Evolutionary conservation across 2,888 invertebrate species (phyloP), one percentile per base, ranked within the genome.

Genomic region (Drosophila gaucha): DNA sequence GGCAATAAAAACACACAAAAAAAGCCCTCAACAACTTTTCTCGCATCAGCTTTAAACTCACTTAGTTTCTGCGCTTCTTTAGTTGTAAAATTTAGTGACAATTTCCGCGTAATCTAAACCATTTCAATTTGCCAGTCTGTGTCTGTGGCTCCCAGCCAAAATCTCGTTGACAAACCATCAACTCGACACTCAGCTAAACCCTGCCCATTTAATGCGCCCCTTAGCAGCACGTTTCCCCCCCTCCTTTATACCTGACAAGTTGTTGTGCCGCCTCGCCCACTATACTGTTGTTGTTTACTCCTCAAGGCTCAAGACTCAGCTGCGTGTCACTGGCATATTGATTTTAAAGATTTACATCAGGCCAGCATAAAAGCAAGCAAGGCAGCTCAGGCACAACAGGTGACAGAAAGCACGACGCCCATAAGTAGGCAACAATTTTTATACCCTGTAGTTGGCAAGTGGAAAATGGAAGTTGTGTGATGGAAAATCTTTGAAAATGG

Each of bases 341-440:
- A 85, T 85, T 85, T 78, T 80, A 79, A 78, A 78, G 83, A 85
- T 87, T 86, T 79, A 56, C 72, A 73, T 54, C 58, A 35, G 66
- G 56, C 24, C 43, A 41, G 49, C 49, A 47, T 43, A 60, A 74
- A 60, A 47, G 24, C 46, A 12, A 54, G 64, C 36, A 28, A 38
- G 24, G 6, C 6, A 6, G 6, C 20, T 20, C 33, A 38, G 33
- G 55, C 58, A 67, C 75, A 74, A 74, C 74, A 74, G 74, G 74
- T 74, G 71, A 74, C 44, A 52, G 44, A 16, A 22, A 55, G 16
- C 51, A 10, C 41, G 18, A 39, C 43, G 52, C 67, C 33, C 46
- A 63, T 64, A 74, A 67, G 75, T 64, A 74, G 67, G 75, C 75
- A 62, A 62, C 24, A 30, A 5, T 33, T 54, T 41, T 5, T n/a